Conservation (phyloP, 2,888 invertebrate species). For the Hyalella azteca region DNA sequence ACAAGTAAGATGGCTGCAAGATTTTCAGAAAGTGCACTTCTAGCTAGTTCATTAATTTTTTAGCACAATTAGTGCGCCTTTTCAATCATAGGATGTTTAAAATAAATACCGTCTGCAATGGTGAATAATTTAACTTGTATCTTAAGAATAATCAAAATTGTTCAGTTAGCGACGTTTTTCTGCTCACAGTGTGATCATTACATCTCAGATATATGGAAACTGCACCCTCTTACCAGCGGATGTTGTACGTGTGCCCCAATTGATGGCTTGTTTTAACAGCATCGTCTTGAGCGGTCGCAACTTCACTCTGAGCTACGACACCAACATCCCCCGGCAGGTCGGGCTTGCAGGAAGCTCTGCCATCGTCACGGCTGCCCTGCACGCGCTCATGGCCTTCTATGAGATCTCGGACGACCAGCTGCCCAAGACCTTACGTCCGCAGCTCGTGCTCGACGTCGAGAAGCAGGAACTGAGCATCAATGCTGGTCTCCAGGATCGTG, state of each 20-base stretch:
- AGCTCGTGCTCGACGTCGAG: conserved; percentile 59
- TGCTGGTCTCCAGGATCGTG: conserved; percentile 60
- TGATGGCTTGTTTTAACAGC: conserved; percentile 40
- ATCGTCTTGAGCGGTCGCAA: conserved; percentile 59
- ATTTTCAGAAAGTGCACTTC: not conserved
- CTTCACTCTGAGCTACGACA: conserved; percentile 60
- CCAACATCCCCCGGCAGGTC: conserved; percentile 60
- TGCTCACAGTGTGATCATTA: no score
- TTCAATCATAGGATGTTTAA: no score
- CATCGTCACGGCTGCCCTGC: conserved; percentile 59
- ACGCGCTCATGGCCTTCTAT: conserved; percentile 59
- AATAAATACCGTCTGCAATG: no score
- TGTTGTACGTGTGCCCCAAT: no score
- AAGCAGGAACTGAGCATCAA: conserved; percentile 59
- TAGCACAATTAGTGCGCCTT: no score
- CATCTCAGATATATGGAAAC: no score
- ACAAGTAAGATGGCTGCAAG: conserved; percentile 49
- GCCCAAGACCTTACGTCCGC: conserved; percentile 54
- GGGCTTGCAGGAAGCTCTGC: conserved; percentile 60
- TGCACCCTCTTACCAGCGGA: no score
- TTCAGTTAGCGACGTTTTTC: no score
- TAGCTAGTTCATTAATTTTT: no score
- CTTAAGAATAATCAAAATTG: no score
- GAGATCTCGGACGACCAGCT: conserved; percentile 53
- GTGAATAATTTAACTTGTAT: no score